These are phyloP conservation scores for Leistus spinibarbis DNA, from an alignment of 2,888 invertebrate species.

Conservation along the genomic window DNA sequence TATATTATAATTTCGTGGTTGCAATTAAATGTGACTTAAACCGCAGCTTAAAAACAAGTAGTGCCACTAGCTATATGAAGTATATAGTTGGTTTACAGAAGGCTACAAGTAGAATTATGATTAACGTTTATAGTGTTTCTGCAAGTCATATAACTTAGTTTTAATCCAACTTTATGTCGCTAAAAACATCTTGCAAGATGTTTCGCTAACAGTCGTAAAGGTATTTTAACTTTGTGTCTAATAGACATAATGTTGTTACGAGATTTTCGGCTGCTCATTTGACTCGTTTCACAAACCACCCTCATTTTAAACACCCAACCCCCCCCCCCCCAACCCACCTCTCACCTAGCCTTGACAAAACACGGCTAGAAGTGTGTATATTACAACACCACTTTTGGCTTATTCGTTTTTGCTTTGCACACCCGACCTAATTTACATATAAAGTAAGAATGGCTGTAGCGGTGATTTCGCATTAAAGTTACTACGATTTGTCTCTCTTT, in stretches of 20 bases:
- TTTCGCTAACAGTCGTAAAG: neutral
- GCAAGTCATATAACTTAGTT: neutral
- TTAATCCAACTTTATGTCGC: neutral
- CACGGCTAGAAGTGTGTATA: constrained; percentile 21
- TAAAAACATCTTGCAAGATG: neutral
- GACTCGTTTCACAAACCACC: neutral
- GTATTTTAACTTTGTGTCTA: neutral
- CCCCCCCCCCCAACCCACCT: too few relatives aligned
- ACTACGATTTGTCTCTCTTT: constrained; percentile 39
- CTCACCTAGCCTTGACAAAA: too few relatives aligned
- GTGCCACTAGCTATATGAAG: too few relatives aligned
- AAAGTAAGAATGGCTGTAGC: constrained; percentile 37
- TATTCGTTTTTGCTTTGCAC: constrained; percentile 26
- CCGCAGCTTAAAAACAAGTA: neutral
- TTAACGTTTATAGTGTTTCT: neutral
- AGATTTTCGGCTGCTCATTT: neutral
- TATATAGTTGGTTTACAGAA: too few relatives aligned
- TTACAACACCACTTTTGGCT: constrained; percentile 23
- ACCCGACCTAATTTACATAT: constrained; percentile 38
- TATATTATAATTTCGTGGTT: too few relatives aligned
- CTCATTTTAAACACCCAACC: too few relatives aligned
- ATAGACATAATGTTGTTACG: neutral
- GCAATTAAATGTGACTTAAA: neutral
- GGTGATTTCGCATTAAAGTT: constrained; percentile 39
- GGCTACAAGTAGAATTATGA: neutral